phyloP scores from a whole-genome alignment of 2,113 vertebrate species.

The Xyrauchen texanus region DNA sequence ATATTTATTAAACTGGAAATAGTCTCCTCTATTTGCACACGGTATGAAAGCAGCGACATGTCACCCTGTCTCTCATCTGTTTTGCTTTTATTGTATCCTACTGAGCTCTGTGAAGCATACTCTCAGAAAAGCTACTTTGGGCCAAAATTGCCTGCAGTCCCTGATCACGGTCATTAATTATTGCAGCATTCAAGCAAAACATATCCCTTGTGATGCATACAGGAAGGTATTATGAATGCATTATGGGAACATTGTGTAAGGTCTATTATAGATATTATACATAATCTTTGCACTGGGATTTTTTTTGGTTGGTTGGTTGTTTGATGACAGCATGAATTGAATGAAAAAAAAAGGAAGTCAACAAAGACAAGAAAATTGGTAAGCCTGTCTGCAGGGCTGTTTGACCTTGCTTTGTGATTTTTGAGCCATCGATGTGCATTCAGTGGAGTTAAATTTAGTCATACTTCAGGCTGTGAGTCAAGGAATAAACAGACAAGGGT shows the following conservation, averaged over 20 bases:
- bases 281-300: neutral
- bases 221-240: neutral
- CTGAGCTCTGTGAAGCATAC: neutral
- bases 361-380: conserved; percentile 7
- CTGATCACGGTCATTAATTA: conserved; percentile 11
- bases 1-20: too few species aligned
- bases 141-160: neutral
- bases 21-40: too few species aligned
- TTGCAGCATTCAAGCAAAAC: neutral
- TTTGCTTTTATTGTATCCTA: too few species aligned
- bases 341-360: neutral
- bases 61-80: neutral
- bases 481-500: neutral
- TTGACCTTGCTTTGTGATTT: conserved; percentile 25
- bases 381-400: conserved; percentile 2
- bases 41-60: neutral
- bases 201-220: neutral
- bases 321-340: neutral
- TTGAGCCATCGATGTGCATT: conserved; percentile 20
- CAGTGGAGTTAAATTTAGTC: conserved; percentile 19
- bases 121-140: neutral
- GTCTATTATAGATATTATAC: neutral
- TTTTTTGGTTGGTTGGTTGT: neutral
- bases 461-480: conserved; percentile 23
- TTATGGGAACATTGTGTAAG: neutral